A percentile compares a stretch with the other conserved stretches of the same genome.
phyloP scores from a whole-genome alignment of 2,797 vertebrate species.

The Nyctibius grandis region DNA sequence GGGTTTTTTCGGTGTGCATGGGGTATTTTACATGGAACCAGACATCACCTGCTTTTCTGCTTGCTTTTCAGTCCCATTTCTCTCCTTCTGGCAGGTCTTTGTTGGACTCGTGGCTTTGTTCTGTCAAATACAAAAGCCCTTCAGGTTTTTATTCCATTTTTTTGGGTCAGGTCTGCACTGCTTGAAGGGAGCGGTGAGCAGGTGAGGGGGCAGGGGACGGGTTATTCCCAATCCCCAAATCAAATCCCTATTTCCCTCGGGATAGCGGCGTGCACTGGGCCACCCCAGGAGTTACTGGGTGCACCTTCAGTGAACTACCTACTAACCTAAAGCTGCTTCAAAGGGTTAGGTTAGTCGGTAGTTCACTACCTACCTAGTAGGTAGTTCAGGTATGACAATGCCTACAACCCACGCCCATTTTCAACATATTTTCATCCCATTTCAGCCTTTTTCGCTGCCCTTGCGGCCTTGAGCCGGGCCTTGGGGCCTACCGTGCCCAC shows the following conservation, averaged over 20 bases:
- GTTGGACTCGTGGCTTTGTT: background rate
- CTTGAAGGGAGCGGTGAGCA: accelerated
- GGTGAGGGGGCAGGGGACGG: accelerated
- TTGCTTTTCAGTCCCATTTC: background rate
- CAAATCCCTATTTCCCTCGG: background rate
- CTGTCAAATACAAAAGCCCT: background rate
- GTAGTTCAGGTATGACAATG: background rate
- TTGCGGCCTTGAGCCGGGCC: background rate
- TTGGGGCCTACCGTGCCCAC: accelerated
- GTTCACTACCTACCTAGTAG: too few relatives aligned
- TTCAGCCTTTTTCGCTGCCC: background rate
- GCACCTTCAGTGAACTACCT: background rate
- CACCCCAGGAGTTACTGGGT: background rate
- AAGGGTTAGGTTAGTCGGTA: too few relatives aligned
- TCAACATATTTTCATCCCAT: background rate
- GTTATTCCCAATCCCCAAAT: background rate
- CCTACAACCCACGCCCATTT: background rate
- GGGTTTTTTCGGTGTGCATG: accelerated
- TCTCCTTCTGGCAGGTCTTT: background rate
- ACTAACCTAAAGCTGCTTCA: background rate
- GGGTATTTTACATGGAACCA: background rate
- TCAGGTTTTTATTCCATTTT: background rate
- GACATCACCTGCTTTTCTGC: background rate
- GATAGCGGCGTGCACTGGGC: accelerated
- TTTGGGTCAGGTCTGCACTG: background rate